A percentile compares a stretch with the other conserved stretches of the same genome.
These are phyloP conservation scores for Drosophila erecta DNA, from an alignment of 1,140 invertebrate genomes.

Conservation along the genomic window DNA sequence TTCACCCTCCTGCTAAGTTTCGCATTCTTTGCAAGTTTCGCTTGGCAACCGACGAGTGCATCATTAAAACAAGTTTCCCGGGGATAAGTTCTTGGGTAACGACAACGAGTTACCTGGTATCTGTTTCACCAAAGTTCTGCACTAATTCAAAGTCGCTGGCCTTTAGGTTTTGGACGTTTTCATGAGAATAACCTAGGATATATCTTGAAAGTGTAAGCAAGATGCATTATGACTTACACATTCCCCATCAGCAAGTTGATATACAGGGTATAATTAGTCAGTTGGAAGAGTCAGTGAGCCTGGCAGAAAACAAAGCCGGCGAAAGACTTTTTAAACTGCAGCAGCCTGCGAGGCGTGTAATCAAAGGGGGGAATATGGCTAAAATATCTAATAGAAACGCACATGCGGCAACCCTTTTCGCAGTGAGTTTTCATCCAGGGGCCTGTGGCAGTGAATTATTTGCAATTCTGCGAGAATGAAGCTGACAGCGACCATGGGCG, in stretches of 20 bases:
- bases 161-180: not conserved
- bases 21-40: constrained; percentile 7
- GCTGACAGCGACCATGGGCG: constrained; percentile 12
- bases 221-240: too few relatives aligned
- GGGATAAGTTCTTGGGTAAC: not conserved
- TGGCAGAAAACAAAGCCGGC: not conserved
- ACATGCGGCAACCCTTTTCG: not conserved
- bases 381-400: constrained; percentile 22
- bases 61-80: constrained; percentile 42
- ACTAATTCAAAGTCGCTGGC: not conserved
- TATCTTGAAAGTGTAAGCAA: too few relatives aligned
- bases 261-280: not conserved
- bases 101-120: constrained; percentile 1
- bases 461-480: constrained; percentile 24
- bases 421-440: constrained; percentile 12
- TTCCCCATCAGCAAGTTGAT: not conserved
- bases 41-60: constrained; percentile 44
- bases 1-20: constrained; percentile 6
- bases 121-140: not conserved
- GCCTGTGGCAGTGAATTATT: constrained; percentile 45
- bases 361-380: constrained; percentile 24
- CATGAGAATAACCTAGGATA: too few relatives aligned
- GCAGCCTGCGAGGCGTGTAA: constrained; percentile 26
- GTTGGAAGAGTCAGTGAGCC: not conserved
- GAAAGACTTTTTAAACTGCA: constrained; percentile 39